phyloP scores from a whole-genome alignment of 2,797 vertebrate species.

The Cetoscarus ocellatus region DNA sequence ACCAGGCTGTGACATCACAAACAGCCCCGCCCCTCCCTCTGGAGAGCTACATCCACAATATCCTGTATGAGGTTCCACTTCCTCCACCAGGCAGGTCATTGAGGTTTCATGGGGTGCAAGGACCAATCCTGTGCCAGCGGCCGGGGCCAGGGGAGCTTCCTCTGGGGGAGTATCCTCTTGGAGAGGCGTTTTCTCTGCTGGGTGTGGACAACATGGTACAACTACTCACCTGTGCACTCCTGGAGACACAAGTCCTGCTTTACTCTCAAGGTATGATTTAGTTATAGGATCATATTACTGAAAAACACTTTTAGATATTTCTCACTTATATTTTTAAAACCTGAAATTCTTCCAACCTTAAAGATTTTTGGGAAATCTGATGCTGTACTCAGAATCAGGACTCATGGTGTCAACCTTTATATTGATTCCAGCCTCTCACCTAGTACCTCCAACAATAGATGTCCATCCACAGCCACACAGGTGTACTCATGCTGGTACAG shows the following conservation, averaged over 20 bases:
- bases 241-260: slow-evolving; percentile 97
- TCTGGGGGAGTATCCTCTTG: slow-evolving; percentile 92
- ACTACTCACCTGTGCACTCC: slow-evolving; percentile 93
- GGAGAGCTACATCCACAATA: slow-evolving; percentile 98
- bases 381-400: too few species aligned
- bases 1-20: slow-evolving; percentile 90
- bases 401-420: too few species aligned
- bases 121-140: slow-evolving; percentile 94
- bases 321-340: too few species aligned
- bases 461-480: too few species aligned
- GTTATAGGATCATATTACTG: too few species aligned
- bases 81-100: slow-evolving; percentile 93
- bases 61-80: slow-evolving; percentile 96
- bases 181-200: slow-evolving; percentile 92
- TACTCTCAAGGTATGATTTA: slow-evolving; percentile 91
- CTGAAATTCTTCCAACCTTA: too few species aligned
- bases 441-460: too few species aligned
- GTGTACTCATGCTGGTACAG: too few species aligned
- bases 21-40: slow-evolving; percentile 93
- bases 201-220: slow-evolving; percentile 96
- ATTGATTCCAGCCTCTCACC: too few species aligned
- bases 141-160: slow-evolving; percentile 93
- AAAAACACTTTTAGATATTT: too few species aligned
- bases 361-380: too few species aligned
- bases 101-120: slow-evolving; percentile 95